Percentiles rank a stretch among this genome's conserved stretches.
Evolutionary conservation across 2,888 invertebrate genomes (phyloP).

Genomic region (Formica aserva): DNA sequence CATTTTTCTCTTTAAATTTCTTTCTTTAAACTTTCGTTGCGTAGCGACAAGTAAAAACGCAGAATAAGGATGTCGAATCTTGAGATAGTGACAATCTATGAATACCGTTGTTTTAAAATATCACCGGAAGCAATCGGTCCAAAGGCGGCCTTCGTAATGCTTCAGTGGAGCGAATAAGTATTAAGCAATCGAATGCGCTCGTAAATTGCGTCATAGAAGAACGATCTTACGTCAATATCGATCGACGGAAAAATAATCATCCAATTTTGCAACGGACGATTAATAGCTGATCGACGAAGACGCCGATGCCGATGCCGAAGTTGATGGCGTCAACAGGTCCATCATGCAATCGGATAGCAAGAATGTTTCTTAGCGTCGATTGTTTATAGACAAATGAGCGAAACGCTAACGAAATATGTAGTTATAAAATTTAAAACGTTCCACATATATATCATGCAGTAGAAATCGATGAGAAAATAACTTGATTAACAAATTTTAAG

Average conservation of each 20-base stretch:
- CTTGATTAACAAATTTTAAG: background rate
- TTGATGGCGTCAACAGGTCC: constrained; percentile 38
- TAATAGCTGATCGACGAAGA: constrained; percentile 46
- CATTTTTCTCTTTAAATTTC: background rate
- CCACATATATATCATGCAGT: background rate
- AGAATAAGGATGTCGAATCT: constrained; percentile 24
- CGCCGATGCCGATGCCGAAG: constrained; percentile 30
- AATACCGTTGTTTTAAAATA: constrained; percentile 48
- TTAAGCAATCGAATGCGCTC: constrained; percentile 63
- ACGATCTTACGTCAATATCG: constrained; percentile 61
- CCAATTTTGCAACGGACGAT: constrained; percentile 52
- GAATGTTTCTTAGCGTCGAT: background rate
- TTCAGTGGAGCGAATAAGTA: constrained; percentile 66
- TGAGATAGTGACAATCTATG: constrained; percentile 45
- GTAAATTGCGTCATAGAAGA: constrained; percentile 54
- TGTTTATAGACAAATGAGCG: background rate
- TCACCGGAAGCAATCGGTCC: constrained; percentile 54
- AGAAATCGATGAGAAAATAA: background rate
- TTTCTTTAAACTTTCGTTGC: background rate
- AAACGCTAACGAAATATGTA: constrained; percentile 7
- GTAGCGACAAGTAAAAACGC: background rate
- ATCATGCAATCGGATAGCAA: constrained; percentile 23
- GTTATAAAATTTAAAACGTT: constrained; percentile 3
- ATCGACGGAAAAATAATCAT: constrained; percentile 44
- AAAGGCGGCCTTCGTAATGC: constrained; percentile 64